Evolutionary conservation across 2,888 invertebrate genomes (phyloP), one percentile per base, ranked within the genome.

Genomic region (Oscheius myriophilus): DNA sequence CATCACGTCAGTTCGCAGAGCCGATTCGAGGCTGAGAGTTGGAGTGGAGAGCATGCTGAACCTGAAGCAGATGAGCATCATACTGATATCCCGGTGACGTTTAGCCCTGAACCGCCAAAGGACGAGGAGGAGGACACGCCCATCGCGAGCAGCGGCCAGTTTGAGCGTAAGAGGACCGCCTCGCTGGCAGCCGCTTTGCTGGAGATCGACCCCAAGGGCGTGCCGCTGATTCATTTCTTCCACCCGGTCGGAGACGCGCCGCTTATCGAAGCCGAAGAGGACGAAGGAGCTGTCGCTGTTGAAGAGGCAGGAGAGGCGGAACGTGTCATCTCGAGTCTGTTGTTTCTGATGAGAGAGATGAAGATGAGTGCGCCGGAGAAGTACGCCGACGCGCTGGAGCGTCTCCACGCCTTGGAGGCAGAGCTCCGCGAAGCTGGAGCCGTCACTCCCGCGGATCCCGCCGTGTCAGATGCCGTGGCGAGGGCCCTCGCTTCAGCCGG

Each of bases 391-490:
- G 81, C 84, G n/a, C 74, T 86, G n/a, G 74, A 82, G 43, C 79
- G 85, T 3, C 80, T 85, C 21, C 75, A 72, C 45, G 73, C 77
- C 46, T 73, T 85, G 21, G 85, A 85, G 59, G 78, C 78, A 39
- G 85, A 85, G 69, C 69, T 85, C 45, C 71, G 78, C 39, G 73
- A 70, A 18, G 78, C 80, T 14, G 83, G 80, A 51, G 80, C 81
- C 2, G 80, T 79, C 21, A 76, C 83, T 43, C 85, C 85, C 0
- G 76, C 81, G 21, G 85, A 86, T 65, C 79, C 80, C 26, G 77
- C 75, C n/a, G 78, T 85, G 18, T 78, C 80, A 21, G 79, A 84
- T 59, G 76, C 82, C 9, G 81, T 85, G n/a, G 84, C 81, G 7
- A 59, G 79, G 52, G 82, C 83, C 16, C 72, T 85, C 41, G 76